Percentiles rank a stretch among this genome's conserved stretches.
Evolutionary conservation across 2,797 vertebrate genomes (phyloP).

Genomic region (Phylloscopus collybita): DNA sequence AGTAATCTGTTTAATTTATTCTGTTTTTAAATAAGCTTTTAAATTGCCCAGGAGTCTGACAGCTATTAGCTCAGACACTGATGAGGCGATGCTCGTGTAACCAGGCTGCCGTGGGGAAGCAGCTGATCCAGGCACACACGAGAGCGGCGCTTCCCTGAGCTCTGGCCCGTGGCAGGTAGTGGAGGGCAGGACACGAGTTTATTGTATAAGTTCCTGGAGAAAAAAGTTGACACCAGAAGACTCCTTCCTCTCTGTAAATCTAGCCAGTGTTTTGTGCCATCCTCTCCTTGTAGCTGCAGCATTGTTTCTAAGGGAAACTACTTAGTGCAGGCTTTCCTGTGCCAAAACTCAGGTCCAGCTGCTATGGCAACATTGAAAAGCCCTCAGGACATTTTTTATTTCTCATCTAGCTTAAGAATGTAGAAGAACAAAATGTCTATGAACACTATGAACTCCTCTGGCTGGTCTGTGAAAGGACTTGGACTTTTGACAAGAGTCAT

Average conservation of each 20-base stretch:
- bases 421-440: not conserved
- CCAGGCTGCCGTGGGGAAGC: accelerated
- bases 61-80: not conserved
- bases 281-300: not conserved
- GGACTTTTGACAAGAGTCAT: not conserved
- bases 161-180: not conserved
- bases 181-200: not conserved
- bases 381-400: not conserved
- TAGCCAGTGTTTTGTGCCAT: not conserved
- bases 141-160: accelerated
- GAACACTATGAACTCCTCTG: not conserved
- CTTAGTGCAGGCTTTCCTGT: not conserved
- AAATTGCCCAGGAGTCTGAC: not conserved
- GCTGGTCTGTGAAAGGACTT: not conserved
- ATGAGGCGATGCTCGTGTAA: not conserved
- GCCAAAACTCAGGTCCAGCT: conserved; percentile 53
- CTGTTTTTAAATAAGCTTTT: conserved; percentile 22
- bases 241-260: not conserved
- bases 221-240: not conserved
- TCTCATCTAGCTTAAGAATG: not conserved
- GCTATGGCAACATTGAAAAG: conserved; percentile 31
- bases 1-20: conserved; percentile 32
- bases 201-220: not conserved
- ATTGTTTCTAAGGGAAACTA: conserved; percentile 52
- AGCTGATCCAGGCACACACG: not conserved